Base-by-base conservation (phyloP, 2,797 vertebrate genomes). In the Pseudochaenichthys georgianus region DNA sequence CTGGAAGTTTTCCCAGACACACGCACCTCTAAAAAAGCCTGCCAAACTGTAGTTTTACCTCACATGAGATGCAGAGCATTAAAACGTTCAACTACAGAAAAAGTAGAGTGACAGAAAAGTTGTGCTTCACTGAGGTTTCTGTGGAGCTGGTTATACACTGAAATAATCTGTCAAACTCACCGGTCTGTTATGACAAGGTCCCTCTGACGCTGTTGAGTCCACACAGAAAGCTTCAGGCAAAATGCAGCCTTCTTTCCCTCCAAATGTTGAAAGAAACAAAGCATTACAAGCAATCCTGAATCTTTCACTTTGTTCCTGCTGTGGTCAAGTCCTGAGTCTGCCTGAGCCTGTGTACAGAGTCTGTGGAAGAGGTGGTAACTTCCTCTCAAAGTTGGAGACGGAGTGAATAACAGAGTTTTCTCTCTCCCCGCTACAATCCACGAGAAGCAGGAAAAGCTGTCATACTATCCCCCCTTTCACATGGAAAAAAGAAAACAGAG, bases 301-400 rank as follows among this genome's bases (percentile, higher is more conserved):
- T 81, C 65, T 78, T 48, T 75, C 75, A 75, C 73, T 50, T 77
- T 84, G 78, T 88, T 85, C 78, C 86, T 80, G 87, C 85, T 88
- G 87, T 78, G 86, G 77, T 91, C 77, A 80, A 84, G 65, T 90
- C 85, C 84, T 73, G 80, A 80, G 57, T 73, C 46, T 67, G 62
- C n/a, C 17, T 69, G 55, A 46, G 63, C 17, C 53, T 83, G 80
- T 68, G 82, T 73, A 54, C 71, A 71, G 85, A 88, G 82, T 85
- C 82, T 88, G 78, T 86, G 87, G 87, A 93, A 92, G 92, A 93
- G 92, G 91, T 90, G 91, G 92, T 86, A 87, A 92, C 92, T 93
- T 94, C 91, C 93, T 91, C 85, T 84, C 87, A 89, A 87, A 90
- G 79, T 91, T 93, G 84, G 86, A 85, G 84, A 81, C 76, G 41